Evolutionary conservation across 2,113 vertebrate species (phyloP), one percentile per base, ranked within the genome.

Genomic region (Epinephelus moara): DNA sequence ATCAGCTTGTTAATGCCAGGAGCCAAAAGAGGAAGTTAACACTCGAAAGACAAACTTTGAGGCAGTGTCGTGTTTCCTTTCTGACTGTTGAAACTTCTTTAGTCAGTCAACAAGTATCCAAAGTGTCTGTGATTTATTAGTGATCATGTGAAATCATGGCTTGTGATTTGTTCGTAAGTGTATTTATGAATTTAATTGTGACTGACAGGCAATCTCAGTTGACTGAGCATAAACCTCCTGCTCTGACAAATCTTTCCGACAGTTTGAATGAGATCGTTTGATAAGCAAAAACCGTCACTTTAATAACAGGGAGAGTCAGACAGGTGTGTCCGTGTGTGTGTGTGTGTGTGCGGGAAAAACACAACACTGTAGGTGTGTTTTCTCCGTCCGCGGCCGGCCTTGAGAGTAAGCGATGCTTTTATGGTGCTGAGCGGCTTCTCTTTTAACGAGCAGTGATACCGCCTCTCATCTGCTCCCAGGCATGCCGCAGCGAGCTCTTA

Each of bases 231-330:
- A 19, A 77, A 64, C 25, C 21, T 69, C 27, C 52, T 49, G 12
- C 37, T 62, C 57, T 27, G 47, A 70, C 59, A 50, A 76, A 70
- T 76, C 61, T 57, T 68, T 84, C 53, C 64, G 89, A 80, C 91
- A 63, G 94, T 93, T 93, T 88, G 77, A 71, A 33, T 21, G 62
- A 87, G 90, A 91, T 91, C 21, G 75, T 89, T 76, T 90, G 91
- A 93, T 94, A 92, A 93, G 91, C 72, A 77, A 56, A 90, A 93
- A 92, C 89, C 40, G 86, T 88, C 83, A 47, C 64, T 73, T 64
- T 85, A 72, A 69, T 72, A 75, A 70, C 68, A 87, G 68, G 83
- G 59, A 70, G 70, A 66, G 84, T 75, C 70, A 55, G 82, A 82
- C 91, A 93, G 85, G 85, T 89, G 92, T 78, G 86, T 52, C 61